Base-by-base conservation (phyloP, 2,113 vertebrate species). In the Hipposideros armiger region DNA sequence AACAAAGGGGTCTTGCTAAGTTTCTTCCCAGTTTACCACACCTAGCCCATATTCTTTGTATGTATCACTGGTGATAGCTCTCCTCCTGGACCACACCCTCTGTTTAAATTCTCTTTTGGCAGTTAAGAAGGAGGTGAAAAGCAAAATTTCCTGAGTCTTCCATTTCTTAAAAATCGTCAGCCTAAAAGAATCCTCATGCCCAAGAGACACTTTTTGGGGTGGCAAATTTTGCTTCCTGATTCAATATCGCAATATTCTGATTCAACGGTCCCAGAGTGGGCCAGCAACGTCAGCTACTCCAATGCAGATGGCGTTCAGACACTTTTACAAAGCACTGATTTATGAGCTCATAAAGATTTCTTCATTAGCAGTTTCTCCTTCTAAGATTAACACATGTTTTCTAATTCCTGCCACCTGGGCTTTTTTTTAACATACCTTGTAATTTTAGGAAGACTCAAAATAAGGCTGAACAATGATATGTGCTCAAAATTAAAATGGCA, bases 341-440 rank as follows among this genome's bases (percentile, higher is more conserved):
- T 94, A 96, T 70, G 56, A 93, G 64, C n/a, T 4, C 40, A 74
- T 90, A 93, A 91, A 86, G 5, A 91, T 78, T 82, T 94, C 78
- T 95, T 96, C 92, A 96, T 96, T 92, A 96, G 50, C 36, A 72
- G 20, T 92, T 60, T 89, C 64, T 83, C 76, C 24, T 94, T 54
- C 16, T 40, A 94, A 92, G n/a, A 96, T 83, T 73, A 97, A 91
- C 85, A 95, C 87, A 67, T 73, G 80, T 94, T 96, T 97, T 93
- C 77, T 91, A 96, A 96, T 93, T 94, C 62, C 73, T 86, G 67
- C 94, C 95, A 96, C 94, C 97, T 96, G 96, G 84, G 45, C 62
- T 45, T 82, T 87, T 89, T 85, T 17, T 45, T 36, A 45, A 81
- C 28, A 56, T 16, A 93, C 24, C 76, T 92, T 94, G 24, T 94